Percentiles rank a stretch among this genome's conserved stretches.
phyloP scores from a whole-genome alignment of 2,797 vertebrate genomes.

The Brachyrhaphis roseni region DNA sequence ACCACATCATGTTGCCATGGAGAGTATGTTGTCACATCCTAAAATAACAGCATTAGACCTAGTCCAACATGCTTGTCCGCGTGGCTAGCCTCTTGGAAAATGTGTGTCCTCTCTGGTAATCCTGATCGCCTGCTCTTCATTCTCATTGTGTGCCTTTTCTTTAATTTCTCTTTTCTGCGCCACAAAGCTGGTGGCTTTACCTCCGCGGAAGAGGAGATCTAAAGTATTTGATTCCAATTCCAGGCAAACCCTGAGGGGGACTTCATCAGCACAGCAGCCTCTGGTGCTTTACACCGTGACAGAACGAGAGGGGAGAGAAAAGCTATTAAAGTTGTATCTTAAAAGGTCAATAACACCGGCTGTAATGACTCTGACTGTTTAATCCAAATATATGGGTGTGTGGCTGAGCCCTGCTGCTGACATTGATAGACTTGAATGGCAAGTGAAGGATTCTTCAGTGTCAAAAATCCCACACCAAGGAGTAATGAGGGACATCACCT shows the following conservation, averaged over 20 bases:
- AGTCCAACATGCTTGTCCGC: constrained; percentile 49
- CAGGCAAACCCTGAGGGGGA: constrained; percentile 74
- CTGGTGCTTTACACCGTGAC: constrained; percentile 51
- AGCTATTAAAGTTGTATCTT: constrained; percentile 79
- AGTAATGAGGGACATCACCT: constrained; percentile 87
- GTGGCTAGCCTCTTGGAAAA: constrained; percentile 69
- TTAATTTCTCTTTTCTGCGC: constrained; percentile 69
- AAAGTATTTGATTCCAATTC: constrained; percentile 80
- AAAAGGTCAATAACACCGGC: constrained; percentile 82
- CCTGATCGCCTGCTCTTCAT: constrained; percentile 65
- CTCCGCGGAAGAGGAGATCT: constrained; percentile 61
- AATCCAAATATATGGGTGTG: constrained; percentile 83
- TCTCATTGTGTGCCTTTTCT: constrained; percentile 68
- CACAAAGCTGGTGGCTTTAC: constrained; percentile 66
- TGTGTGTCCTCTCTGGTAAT: constrained; percentile 67
- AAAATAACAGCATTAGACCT: neutral
- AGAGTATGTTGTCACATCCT: neutral
- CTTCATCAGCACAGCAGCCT: constrained; percentile 73
- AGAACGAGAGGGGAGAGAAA: constrained; percentile 40
- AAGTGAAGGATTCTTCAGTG: constrained; percentile 80
- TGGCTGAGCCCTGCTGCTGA: constrained; percentile 81
- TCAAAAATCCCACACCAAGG: constrained; percentile 81
- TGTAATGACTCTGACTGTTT: constrained; percentile 85
- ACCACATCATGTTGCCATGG: neutral
- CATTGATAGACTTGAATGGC: constrained; percentile 90